Conservation (phyloP, 2,113 vertebrate species). For the Sorex araneus region DNA sequence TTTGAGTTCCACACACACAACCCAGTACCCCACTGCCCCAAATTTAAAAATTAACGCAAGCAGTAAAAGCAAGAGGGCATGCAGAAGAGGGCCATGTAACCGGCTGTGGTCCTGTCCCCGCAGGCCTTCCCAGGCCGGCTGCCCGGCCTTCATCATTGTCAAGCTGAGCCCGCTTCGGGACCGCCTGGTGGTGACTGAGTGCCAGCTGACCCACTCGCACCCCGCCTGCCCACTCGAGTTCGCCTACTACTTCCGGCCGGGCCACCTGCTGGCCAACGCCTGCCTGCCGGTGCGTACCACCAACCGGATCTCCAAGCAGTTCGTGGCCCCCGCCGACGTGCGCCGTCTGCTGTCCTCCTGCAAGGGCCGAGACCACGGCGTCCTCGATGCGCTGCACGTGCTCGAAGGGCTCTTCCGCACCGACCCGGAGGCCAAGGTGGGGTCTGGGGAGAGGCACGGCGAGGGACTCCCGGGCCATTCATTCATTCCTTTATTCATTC, state of each 20-base stretch:
- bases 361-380: conserved; percentile 82
- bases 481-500: not conserved
- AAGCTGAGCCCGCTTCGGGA: conserved; percentile 83
- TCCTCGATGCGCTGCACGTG: conserved; percentile 81
- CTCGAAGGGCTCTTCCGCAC: conserved; percentile 83
- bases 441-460: not conserved
- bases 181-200: conserved; percentile 83
- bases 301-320: conserved; percentile 86
- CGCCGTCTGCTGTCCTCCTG: conserved; percentile 84
- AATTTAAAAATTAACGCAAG: no score
- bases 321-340: conserved; percentile 79
- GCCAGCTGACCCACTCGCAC: conserved; percentile 84
- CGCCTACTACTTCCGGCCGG: conserved; percentile 83
- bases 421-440: conserved; percentile 84
- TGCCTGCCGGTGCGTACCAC: conserved; percentile 84
- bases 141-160: conserved; percentile 83
- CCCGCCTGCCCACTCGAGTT: conserved; percentile 81
- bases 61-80: not conserved
- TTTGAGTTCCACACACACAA: no score
- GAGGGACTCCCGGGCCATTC: not conserved
- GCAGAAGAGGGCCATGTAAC: not conserved
- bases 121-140: conserved; percentile 80
- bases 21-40: no score
- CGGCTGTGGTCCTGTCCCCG: conserved; percentile 26
- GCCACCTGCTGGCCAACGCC: conserved; percentile 82